Base-by-base conservation (phyloP, 2,797 vertebrate genomes). In the Setipinna tenuifilis region DNA sequence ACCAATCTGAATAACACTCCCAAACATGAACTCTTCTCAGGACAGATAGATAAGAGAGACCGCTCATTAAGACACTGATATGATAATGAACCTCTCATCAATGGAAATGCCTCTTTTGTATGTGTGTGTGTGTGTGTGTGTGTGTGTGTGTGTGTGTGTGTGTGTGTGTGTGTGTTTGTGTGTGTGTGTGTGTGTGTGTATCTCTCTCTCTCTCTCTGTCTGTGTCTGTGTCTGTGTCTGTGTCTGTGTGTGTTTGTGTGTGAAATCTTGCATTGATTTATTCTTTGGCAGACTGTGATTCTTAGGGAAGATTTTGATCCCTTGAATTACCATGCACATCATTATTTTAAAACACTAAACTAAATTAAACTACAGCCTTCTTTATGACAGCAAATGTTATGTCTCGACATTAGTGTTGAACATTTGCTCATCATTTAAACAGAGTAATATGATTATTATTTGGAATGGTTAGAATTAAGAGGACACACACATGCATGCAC, bases 1-100 rank as follows among this genome's bases (percentile, higher is more conserved):
- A 94, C 92, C 14, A 89, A 31, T 41, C 21, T 54, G 86, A 71
- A 87, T 58, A 83, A 11, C 17, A 71, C 54, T 62, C 23, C 19
- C 44, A 58, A 86, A 83, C 83, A 88, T 68, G 71, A 54, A 58
- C 50, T 83, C 78, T 85, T 25, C 35, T 12, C 44, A 65, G 25
- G 41, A 54, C 7, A 59, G 82, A 57, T 41, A 41, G 35, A 41
- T 78, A 59, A 23, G 58, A 28, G 10, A 41, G 31, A 41, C 17
- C 25, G 48, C 46, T 25, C 54, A 21, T 14, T 62, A 65, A 58
- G 46, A 21, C 46, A 62, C 62, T n/a, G n/a, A n/a, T n/a, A n/a
- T 28, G 6, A 62, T 16, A 82, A 50, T 21, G 17, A 82, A 21
- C n/a, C 46, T 21, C 44, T 17, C 31, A 83, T 59, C 35, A 41